Conservation (phyloP, 2,888 invertebrate species). For the Prosopocoilus inquinatus region DNA sequence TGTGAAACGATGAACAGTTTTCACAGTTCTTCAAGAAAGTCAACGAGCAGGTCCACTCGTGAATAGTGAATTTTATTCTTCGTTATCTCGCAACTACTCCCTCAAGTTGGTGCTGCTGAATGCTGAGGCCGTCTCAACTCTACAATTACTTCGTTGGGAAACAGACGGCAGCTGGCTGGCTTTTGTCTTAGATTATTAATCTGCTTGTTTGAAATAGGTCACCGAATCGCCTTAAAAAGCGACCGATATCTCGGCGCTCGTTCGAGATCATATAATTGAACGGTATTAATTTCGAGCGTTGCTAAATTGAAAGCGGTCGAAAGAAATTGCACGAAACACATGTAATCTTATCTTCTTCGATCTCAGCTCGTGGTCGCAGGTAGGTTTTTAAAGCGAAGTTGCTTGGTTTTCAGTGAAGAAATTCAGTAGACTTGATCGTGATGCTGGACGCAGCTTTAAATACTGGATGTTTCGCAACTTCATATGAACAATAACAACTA, state of each 20-base stretch:
- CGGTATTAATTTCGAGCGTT: not conserved
- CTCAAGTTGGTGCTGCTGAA: not conserved
- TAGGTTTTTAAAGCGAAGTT: too few species aligned
- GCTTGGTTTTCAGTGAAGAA: too few species aligned
- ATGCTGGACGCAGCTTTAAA: too few species aligned
- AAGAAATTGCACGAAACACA: not conserved
- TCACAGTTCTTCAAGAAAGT: too few species aligned
- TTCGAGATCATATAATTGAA: not conserved
- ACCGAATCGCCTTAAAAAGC: not conserved
- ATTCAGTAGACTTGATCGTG: too few species aligned
- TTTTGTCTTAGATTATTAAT: conserved; percentile 4
- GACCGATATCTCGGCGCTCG: not conserved
- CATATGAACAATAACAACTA: too few species aligned
- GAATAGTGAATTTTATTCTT: too few species aligned
- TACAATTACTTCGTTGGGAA: not conserved
- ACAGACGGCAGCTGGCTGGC: not conserved
- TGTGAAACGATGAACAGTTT: too few species aligned
- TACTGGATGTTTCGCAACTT: too few species aligned
- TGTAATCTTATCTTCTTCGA: conserved; percentile 1
- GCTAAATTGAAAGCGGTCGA: not conserved
- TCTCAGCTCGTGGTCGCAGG: not conserved
- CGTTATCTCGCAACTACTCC: not conserved
- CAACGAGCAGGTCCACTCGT: too few species aligned
- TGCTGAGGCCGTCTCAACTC: not conserved
- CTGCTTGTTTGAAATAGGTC: conserved; percentile 1